A percentile compares a stretch with the other conserved stretches of the same genome.
Evolutionary conservation across 1,140 invertebrate species (phyloP).

Genomic region (Lasaia peninsularis): DNA sequence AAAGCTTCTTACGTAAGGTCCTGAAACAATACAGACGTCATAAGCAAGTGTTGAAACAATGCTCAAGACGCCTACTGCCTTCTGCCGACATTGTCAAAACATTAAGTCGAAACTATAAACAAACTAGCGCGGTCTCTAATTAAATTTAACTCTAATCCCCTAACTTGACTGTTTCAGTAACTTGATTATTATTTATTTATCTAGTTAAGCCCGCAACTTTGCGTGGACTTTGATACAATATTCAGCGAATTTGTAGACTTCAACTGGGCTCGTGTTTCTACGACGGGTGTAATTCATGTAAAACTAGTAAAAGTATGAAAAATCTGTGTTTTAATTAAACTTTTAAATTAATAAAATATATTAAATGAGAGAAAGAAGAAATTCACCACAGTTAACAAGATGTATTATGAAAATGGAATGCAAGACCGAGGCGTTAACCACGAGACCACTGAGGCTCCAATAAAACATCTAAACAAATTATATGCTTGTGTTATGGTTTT

Average conservation of each 20-base stretch:
- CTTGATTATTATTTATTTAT: conserved; percentile 19
- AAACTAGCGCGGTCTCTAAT: conserved; percentile 14
- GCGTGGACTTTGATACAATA: neutral
- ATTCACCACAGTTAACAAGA: too few species aligned
- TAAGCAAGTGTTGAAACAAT: conserved; percentile 2
- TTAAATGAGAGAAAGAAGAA: too few species aligned
- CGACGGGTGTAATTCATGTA: too few species aligned
- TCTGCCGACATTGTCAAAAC: conserved; percentile 17
- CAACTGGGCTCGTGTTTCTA: neutral
- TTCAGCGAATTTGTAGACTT: neutral
- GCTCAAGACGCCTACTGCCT: conserved; percentile 10
- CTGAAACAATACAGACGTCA: conserved; percentile 7
- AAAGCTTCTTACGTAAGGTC: neutral
- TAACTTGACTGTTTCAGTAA: conserved; percentile 14
- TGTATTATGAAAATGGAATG: too few species aligned
- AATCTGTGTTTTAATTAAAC: too few species aligned
- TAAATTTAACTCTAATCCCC: conserved; percentile 19
- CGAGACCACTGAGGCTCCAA: too few species aligned
- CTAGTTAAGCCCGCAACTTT: neutral
- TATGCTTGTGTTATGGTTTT: too few species aligned
- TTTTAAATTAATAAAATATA: neutral
- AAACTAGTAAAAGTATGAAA: too few species aligned
- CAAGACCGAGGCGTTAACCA: too few species aligned
- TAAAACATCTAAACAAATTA: too few species aligned
- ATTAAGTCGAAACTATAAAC: conserved; percentile 16